Evolutionary conservation across 2,797 vertebrate species (phyloP).

Genomic region (Darevskia nairensis): DNA sequence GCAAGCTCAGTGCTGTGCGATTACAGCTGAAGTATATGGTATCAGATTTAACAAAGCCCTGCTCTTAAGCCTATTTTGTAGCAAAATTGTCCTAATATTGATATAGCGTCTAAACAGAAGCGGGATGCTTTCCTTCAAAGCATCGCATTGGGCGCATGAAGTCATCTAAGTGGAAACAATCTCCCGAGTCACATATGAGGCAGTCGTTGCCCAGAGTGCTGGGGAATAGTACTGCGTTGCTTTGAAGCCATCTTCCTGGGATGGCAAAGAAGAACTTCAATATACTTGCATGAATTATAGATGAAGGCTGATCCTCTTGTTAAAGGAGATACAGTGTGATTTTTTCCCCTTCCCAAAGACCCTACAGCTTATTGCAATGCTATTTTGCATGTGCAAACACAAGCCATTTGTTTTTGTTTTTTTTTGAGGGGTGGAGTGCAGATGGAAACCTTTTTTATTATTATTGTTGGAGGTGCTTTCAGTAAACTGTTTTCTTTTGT

Average conservation of each 20-base stretch:
- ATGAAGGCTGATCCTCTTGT: constrained; percentile 78
- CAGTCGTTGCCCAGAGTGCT: constrained; percentile 81
- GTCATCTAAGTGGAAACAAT: constrained; percentile 69
- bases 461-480: constrained; percentile 46
- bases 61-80: constrained; percentile 32
- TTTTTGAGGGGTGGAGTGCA: constrained; percentile 15
- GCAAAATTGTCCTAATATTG: neutral
- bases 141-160: constrained; percentile 56
- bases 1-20: constrained; percentile 41
- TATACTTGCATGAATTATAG: constrained; percentile 89
- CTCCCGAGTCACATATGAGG: constrained; percentile 72
- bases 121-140: constrained; percentile 63
- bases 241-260: constrained; percentile 73
- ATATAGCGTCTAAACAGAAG: constrained; percentile 2
- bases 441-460: constrained; percentile 39
- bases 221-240: constrained; percentile 80
- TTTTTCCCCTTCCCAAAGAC: constrained; percentile 69
- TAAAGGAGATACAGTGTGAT: constrained; percentile 72
- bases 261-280: constrained; percentile 81
- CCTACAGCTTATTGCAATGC: constrained; percentile 70
- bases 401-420: constrained; percentile 38
- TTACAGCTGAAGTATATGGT: constrained; percentile 18
- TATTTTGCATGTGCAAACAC: constrained; percentile 68
- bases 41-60: constrained; percentile 27
- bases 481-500: neutral